phyloP scores from a whole-genome alignment of 1,140 invertebrate species.

The Pogonus chalceus region DNA sequence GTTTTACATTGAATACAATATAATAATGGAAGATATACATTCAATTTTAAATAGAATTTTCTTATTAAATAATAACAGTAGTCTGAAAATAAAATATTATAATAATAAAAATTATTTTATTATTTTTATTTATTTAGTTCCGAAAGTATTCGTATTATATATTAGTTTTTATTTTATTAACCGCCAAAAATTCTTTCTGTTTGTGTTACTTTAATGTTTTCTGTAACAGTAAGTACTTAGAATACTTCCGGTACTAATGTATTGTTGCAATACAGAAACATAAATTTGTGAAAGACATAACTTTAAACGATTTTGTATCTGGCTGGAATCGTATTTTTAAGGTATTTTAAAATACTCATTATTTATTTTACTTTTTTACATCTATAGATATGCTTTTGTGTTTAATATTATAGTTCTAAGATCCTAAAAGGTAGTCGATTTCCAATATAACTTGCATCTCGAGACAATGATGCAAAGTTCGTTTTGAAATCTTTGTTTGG shows the following conservation, averaged over 20 bases:
- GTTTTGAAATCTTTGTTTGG: constrained; percentile 3
- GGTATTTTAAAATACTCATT: constrained; percentile 3
- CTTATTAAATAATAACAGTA: constrained; percentile 7
- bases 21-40: constrained; percentile 27
- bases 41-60: constrained; percentile 14
- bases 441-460: background rate
- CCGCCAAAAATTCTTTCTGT: too few species aligned
- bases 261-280: background rate
- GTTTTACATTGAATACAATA: constrained; percentile 26
- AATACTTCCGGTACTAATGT: background rate
- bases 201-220: too few species aligned
- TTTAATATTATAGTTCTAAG: constrained; percentile 3
- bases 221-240: background rate
- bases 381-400: constrained; percentile 6
- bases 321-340: constrained; percentile 4
- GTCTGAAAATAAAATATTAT: constrained; percentile 26
- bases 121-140: constrained; percentile 2
- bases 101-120: constrained; percentile 15
- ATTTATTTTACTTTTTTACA: constrained; percentile 5
- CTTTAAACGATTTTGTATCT: background rate
- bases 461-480: background rate
- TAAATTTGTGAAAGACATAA: background rate
- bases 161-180: background rate
- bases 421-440: constrained; percentile 3
- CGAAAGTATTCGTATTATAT: background rate